Base-by-base conservation (phyloP, 2,888 invertebrate genomes). In the Siphlonurus alternatus region DNA sequence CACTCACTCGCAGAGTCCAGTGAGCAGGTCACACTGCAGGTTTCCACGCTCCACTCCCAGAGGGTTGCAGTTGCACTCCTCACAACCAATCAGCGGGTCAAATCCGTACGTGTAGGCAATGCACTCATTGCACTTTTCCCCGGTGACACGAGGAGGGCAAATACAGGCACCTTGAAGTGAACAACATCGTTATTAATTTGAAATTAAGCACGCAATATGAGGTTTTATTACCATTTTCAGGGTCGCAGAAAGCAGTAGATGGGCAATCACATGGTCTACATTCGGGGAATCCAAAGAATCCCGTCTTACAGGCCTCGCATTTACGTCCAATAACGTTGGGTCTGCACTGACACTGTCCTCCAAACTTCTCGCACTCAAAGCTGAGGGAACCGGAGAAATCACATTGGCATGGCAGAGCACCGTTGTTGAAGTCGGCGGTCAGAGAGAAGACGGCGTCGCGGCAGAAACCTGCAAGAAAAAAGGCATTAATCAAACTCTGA, bases 261-360 rank as follows among this genome's bases (percentile, higher is more conserved):
- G 94, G 92, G 72, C 94, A 95, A 68, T 89, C 83, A 72, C 94
- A 95, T 0, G 87, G 86, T 71, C 84, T 84, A 76, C 99, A 99
- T 71, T 94, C 85, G 0, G 99, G 99, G 75, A 96, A 99, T 0
- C 95, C 96, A 72, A 87, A 99, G 76, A 84, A 96, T 0, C 96
- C 97, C 0, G 94, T 92, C 66, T 86, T 82, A 74, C 93, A 93
- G 2, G 84, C 81, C 63, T 86, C 86, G 71, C 85, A 93, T 0
- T 83, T 85, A 38, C 97, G 81, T 1, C 98, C 98, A 68, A 99
- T 95, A 1, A 99, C 89, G 74, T 98, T 89, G 0, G 87, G 83
- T 71, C 87, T 87, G 75, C 99, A 99, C 2, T 85, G 84, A 74
- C 99, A 99, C 75, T 98, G 96, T 0, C 99, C 99, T 0, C 99